Evolutionary conservation across 1,140 invertebrate species (phyloP), one percentile per base, ranked within the genome.

Genomic region (Caenorhabditis latens): DNA sequence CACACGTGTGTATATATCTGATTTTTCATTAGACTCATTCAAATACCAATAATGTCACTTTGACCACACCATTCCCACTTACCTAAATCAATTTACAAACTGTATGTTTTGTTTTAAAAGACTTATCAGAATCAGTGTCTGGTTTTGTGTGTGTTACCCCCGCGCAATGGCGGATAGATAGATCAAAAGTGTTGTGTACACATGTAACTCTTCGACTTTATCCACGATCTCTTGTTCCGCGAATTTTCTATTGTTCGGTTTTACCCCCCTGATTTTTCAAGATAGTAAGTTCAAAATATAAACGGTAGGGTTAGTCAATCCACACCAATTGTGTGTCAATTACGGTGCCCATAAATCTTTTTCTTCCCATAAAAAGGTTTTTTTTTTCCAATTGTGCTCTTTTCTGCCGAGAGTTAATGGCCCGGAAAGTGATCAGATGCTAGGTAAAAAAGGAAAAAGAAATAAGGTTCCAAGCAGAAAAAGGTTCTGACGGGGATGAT

Each of bases 171-270:
- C 71, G 71, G 71, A 79, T 79, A 71, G 65, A 71, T 71, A 79
- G 71, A 48, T 79, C 71, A 79, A 79, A 79, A 79, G 71, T 79
- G 71, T 79, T 79, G 71, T 79, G 71, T 50, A 79, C 71, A 79
- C 71, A 79, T 79, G 71, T 79, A 79, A 79, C 46, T 53, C 71
- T 79, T 50, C 71, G 65, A 71, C 42, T 79, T 50, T 79, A 79
- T 79, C 43, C 71, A 79, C 71, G 46, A 16, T 79, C 71, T 79
- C 71, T 79, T 48, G 71, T 79, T 79, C 71, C 46, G 42, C 40
- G 14, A 50, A 19, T 79, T 71, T 79, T 79, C 71, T 53, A 79
- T 79, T 79, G 71, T 79, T 79, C 71, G 46, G 11, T 50, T 79
- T 53, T 32, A 9, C n/a, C 46, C 46, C 5, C 43, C 46, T 53